Percentiles rank a stretch among this genome's conserved stretches.
Conservation (phyloP, 2,113 vertebrate species). For the Gobiocypris rarus region DNA sequence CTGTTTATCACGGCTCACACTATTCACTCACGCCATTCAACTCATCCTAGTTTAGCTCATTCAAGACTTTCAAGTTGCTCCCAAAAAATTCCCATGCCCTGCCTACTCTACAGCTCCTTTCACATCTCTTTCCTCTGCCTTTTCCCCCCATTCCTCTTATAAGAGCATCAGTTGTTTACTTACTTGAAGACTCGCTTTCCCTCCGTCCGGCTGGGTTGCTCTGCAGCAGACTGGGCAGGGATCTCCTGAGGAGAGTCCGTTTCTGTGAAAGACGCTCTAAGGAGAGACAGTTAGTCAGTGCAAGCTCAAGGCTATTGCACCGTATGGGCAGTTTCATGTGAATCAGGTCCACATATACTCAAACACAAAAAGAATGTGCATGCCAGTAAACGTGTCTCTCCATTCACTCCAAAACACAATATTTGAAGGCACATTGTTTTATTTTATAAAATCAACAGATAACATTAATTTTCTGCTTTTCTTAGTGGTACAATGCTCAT, state of each 20-base stretch:
- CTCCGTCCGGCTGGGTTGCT: constrained; percentile 58
- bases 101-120: background rate
- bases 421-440: background rate
- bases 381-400: background rate
- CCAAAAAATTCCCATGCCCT: background rate
- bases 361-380: background rate
- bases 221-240: constrained; percentile 48
- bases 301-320: constrained; percentile 38
- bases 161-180: constrained; percentile 62
- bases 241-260: constrained; percentile 51
- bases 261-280: constrained; percentile 69
- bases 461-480: background rate
- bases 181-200: constrained; percentile 84
- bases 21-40: background rate
- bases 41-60: background rate
- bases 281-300: constrained; percentile 31
- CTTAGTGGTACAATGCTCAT: background rate
- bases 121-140: background rate
- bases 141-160: background rate
- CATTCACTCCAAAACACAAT: background rate
- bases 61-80: background rate
- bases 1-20: background rate
- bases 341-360: background rate
- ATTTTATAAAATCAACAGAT: background rate
- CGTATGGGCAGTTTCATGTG: background rate